These are phyloP conservation scores for Leguminivora glycinivorella DNA, from an alignment of 1,140 invertebrate genomes.

Conservation along the genomic window DNA sequence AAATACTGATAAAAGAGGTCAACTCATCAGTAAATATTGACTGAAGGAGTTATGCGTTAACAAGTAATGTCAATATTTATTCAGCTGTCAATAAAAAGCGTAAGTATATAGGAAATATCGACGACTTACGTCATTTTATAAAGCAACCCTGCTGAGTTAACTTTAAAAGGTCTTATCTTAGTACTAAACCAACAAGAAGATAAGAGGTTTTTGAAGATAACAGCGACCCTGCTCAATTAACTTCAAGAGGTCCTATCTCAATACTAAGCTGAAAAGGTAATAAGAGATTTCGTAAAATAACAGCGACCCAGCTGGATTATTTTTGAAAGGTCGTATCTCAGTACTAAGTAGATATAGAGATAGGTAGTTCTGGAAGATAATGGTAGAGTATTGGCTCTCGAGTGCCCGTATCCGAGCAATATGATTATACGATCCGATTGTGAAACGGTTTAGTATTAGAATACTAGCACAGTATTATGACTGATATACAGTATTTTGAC, in stretches of 20 bases:
- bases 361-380: background rate
- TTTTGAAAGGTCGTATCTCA: background rate
- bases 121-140: background rate
- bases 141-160: background rate
- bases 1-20: conserved; percentile 15
- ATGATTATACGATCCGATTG: conserved; percentile 6
- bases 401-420: background rate
- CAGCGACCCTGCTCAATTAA: background rate
- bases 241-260: background rate
- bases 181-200: background rate
- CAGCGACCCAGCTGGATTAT: background rate
- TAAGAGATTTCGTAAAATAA: background rate
- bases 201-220: background rate
- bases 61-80: background rate
- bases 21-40: conserved; percentile 10
- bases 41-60: conserved; percentile 10
- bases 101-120: background rate
- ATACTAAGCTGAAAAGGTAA: background rate
- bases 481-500: background rate
- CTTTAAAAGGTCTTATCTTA: background rate
- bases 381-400: background rate
- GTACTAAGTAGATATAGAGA: background rate
- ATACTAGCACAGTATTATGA: background rate
- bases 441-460: background rate
- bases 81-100: background rate